Base-by-base conservation (phyloP, 2,888 invertebrate species). In the Eumacrocentrus americanus region DNA sequence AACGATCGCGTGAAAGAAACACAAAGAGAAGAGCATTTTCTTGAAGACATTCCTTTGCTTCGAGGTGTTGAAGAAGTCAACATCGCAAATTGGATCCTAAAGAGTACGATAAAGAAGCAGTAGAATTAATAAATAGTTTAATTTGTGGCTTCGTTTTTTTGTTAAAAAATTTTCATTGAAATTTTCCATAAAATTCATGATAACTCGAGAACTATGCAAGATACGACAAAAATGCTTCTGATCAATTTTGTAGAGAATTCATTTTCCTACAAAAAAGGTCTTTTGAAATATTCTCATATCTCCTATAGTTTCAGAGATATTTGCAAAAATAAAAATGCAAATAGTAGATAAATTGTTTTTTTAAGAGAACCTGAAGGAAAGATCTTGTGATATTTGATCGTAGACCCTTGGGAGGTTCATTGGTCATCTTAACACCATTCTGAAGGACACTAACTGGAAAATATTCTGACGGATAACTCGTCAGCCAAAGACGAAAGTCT, bases 391-490 rank as follows among this genome's bases (percentile, higher is more conserved):
- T 88, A 79, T 96, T 97, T 2, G 94, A 92, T 62, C 92, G 84
- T 11, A 92, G 78, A 73, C 92, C 95, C 81, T 94, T 93, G 0
- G 97, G 97, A 0, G 96, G 95, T 79, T 97, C 97, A 79, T 95
- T 96, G 0, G 95, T 96, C 92, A 97, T 95, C 84, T 97, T 96
- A 0, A 97, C 92, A 20, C 95, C 94, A 72, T 94, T 95, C 79
- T 97, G 95, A 55, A 98, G 82, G 2, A 97, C 91, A 57, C 92
- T 88, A 0, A 96, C 92, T 0, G 97, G 97, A 79, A 98, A 97
- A 83, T 94, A 88, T 0, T 90, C 90, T 0, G 92, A 91, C 0
- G 95, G 95, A 76, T 95, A 95, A 9, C 95, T 95, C 3, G 96
- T 97, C 25, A 98, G 82, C 97, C 97, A 98, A 7, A 98, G 83